Conservation (phyloP, 2,888 invertebrate genomes). For the Andrena flavipes region DNA sequence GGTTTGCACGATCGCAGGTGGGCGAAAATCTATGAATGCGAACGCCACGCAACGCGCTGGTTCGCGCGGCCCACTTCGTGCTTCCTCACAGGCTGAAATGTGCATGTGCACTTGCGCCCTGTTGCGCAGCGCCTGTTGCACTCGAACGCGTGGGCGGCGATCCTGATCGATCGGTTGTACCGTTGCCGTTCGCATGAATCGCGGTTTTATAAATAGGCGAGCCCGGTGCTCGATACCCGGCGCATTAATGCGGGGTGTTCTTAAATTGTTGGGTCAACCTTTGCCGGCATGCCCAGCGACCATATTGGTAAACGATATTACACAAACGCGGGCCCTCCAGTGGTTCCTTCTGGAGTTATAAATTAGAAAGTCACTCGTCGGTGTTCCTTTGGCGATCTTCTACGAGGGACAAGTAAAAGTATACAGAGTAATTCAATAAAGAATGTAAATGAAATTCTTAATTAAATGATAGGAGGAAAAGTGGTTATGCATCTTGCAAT, state of each 20-base stretch:
- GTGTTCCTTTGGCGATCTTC: too few relatives aligned
- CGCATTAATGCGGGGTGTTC: constrained; percentile 57
- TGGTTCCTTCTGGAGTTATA: not conserved
- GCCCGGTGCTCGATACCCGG: constrained; percentile 64
- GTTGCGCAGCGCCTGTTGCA: constrained; percentile 54
- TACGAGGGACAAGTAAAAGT: not conserved
- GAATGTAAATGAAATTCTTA: not conserved
- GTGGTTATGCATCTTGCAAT: not conserved
- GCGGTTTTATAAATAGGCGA: constrained; percentile 73
- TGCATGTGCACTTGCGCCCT: constrained; percentile 60
- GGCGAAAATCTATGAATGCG: constrained; percentile 61
- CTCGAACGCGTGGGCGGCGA: constrained; percentile 55
- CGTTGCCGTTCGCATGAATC: constrained; percentile 52
- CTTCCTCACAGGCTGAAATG: constrained; percentile 50
- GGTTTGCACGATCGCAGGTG: constrained; percentile 45
- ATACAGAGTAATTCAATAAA: not conserved
- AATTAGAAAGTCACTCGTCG: too few relatives aligned
- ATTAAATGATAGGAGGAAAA: not conserved
- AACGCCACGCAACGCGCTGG: constrained; percentile 58
- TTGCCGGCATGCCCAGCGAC: not conserved
- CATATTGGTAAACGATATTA: not conserved
- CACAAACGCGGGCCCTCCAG: not conserved
- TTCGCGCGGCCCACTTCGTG: constrained; percentile 59
- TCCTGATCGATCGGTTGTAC: constrained; percentile 51
- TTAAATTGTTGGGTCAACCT: not conserved